Evolutionary conservation across 2,888 invertebrate genomes (phyloP), one percentile per base, ranked within the genome.

Genomic region (Pseudolycoriella hygida): DNA sequence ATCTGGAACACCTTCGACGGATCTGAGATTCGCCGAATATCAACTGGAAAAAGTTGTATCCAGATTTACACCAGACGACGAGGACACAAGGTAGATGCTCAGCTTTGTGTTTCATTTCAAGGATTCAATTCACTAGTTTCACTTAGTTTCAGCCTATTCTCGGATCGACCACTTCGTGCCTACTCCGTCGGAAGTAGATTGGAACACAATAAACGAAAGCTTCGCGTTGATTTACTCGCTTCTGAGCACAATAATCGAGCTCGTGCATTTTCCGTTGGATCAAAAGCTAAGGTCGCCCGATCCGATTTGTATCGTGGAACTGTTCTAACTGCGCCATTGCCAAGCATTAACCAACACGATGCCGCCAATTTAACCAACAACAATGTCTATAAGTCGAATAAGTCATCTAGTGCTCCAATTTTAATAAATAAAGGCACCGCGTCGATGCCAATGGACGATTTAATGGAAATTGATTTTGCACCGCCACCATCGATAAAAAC

Each of bases 121-220:
- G 4, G 14, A 30, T 10, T 30, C 30, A 30, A 30, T 30, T 6
- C 8, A 30, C 6, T 10, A 30, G 30, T 30, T 30, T 14, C 15
- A n/a, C 40, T 42, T 25, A 19, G 3, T 46, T 51, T 61, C 39
- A 68, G 57, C 45, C 58, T 54, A 46, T 59, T 52, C 46, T 49
- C 45, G 10, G 66, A 63, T 52, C 68, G 71, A 53, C 83, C 83
- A n/a, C 71, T 76, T 44, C 72, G 87, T 52, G 80, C 88, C 1
- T 88, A 87, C 66, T 88, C 88, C 19, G 81, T 89, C 50, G 89
- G 89, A 17, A 87, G 86, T 45, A 74, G 80, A 52, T 80, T 83
- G 2, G 80, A 81, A 51, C 70, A 73, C 48, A 67, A 67, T 8
- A 74, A 71, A 60, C 67, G 71, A 56, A 67, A 67, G 52, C 66